Conservation (phyloP, 2,113 vertebrate species). For the Python bivittatus region DNA sequence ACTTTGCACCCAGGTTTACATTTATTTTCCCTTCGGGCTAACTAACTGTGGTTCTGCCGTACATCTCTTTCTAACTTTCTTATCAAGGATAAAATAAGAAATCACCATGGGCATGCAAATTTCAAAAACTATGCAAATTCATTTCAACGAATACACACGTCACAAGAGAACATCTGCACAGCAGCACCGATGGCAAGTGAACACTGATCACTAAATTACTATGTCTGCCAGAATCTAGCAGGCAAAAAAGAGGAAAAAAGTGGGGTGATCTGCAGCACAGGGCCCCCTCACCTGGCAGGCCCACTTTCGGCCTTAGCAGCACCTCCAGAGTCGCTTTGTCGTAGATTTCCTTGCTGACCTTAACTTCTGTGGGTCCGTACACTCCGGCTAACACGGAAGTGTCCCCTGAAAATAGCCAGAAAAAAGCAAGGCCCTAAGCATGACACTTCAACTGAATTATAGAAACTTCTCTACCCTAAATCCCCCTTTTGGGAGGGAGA, state of each 20-base stretch:
- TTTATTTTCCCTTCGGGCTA: too few relatives aligned
- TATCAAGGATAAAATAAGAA: too few relatives aligned
- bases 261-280: too few relatives aligned
- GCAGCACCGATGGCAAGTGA: not conserved
- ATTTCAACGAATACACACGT: not conserved
- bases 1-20: too few relatives aligned
- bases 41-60: too few relatives aligned
- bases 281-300: constrained; percentile 78
- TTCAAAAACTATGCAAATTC: too few relatives aligned
- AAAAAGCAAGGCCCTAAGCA: rapidly evolving
- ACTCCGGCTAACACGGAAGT: constrained; percentile 86
- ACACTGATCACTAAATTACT: not conserved
- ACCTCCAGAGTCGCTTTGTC: constrained; percentile 90
- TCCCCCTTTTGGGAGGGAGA: too few relatives aligned
- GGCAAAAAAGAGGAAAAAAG: not conserved
- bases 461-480: too few relatives aligned
- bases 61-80: too few relatives aligned
- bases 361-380: constrained; percentile 90
- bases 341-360: constrained; percentile 88
- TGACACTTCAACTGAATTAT: not conserved
- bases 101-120: not conserved
- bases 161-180: not conserved
- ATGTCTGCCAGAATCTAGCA: not conserved
- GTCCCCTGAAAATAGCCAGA: constrained; percentile 74
- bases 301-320: constrained; percentile 87